Conservation (phyloP, 2,797 vertebrate species). For the Chiloscyllium punctatum region DNA sequence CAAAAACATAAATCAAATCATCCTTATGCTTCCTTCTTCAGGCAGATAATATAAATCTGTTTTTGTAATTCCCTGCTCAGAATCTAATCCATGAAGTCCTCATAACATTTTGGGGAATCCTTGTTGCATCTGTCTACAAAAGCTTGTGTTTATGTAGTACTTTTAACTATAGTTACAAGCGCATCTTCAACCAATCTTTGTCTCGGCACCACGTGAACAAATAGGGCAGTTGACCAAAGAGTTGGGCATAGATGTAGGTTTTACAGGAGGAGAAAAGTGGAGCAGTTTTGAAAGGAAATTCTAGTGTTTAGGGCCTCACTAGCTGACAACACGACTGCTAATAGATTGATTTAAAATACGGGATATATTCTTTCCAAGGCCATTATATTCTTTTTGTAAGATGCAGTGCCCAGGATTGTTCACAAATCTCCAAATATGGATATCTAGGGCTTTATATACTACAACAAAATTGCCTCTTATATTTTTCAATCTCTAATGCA, state of each 20-base stretch:
- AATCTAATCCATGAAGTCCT: neutral
- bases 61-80: neutral
- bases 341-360: neutral
- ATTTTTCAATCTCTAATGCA: too few relatives aligned
- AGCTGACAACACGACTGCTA: neutral
- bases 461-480: too few relatives aligned
- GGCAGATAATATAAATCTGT: neutral
- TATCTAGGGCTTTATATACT: too few relatives aligned
- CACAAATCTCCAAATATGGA: neutral
- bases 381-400: neutral
- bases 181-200: too few relatives aligned
- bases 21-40: neutral
- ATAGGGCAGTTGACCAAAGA: neutral
- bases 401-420: neutral
- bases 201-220: neutral
- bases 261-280: neutral
- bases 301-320: neutral
- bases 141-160: neutral
- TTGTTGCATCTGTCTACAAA: neutral
- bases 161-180: neutral
- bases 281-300: neutral
- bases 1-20: neutral
- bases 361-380: neutral
- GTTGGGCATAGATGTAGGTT: neutral
- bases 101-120: neutral